These are phyloP conservation scores for Chaetodon trifascialis DNA, from an alignment of 2,113 vertebrate species.

Conservation along the genomic window DNA sequence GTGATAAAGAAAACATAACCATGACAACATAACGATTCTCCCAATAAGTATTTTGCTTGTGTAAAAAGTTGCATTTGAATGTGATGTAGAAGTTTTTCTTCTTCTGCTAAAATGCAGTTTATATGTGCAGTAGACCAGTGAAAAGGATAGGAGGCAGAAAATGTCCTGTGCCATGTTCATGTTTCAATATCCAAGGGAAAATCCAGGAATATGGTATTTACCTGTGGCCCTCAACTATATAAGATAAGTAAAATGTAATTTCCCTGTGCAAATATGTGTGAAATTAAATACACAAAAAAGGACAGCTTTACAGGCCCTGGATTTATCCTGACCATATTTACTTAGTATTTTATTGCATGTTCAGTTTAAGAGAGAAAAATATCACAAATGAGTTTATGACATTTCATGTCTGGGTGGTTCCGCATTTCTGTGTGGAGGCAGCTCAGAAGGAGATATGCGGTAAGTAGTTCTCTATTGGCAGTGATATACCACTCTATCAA, in stretches of 20 bases:
- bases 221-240: slow-evolving; percentile 71
- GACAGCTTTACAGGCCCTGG: slow-evolving; percentile 72
- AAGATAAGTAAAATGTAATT: slow-evolving; percentile 87
- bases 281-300: slow-evolving; percentile 85
- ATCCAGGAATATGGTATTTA: slow-evolving; percentile 77
- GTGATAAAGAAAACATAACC: slow-evolving; percentile 9
- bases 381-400: slow-evolving; percentile 74
- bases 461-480: slow-evolving; percentile 56
- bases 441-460: slow-evolving; percentile 55
- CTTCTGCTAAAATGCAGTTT: background rate
- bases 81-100: background rate
- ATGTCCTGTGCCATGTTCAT: slow-evolving; percentile 61
- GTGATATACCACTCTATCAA: slow-evolving; percentile 57
- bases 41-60: background rate
- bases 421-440: slow-evolving; percentile 43
- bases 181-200: slow-evolving; percentile 66
- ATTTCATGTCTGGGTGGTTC: slow-evolving; percentile 79
- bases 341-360: slow-evolving; percentile 77
- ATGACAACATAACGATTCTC: background rate
- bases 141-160: slow-evolving; percentile 32
- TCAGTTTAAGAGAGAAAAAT: slow-evolving; percentile 69
- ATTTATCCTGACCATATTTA: slow-evolving; percentile 80
- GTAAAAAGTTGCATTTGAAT: background rate
- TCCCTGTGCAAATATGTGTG: slow-evolving; percentile 86
- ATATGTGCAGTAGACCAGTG: slow-evolving; percentile 38